Evolutionary conservation across 2,888 invertebrate genomes (phyloP).

Genomic region (Zygogramma bicolorata): DNA sequence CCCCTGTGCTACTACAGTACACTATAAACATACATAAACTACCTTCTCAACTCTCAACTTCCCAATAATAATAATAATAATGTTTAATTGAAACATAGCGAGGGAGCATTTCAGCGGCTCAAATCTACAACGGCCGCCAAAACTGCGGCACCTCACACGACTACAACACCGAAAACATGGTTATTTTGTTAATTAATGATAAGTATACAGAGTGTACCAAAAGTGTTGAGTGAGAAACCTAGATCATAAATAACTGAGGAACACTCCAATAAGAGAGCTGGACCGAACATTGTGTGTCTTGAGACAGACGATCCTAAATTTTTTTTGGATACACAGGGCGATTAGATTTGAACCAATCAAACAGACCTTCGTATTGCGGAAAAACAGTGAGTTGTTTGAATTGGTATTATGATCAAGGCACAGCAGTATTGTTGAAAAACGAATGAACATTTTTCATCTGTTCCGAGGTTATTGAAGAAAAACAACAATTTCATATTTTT

Average conservation of each 20-base stretch:
- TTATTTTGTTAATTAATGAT: slow-evolving; percentile 58
- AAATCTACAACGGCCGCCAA: slow-evolving; percentile 49
- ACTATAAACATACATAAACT: slow-evolving; percentile 68
- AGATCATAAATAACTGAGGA: background rate
- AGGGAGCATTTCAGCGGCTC: slow-evolving; percentile 64
- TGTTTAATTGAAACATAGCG: slow-evolving; percentile 65
- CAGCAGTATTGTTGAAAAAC: too few species aligned
- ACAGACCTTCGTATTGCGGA: too few species aligned
- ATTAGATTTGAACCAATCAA: too few species aligned
- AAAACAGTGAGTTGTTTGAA: too few species aligned
- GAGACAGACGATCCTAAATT: too few species aligned
- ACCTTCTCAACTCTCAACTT: slow-evolving; percentile 66
- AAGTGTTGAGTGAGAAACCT: background rate
- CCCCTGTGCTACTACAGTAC: slow-evolving; percentile 65
- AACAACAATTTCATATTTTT: too few species aligned
- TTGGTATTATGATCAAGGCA: too few species aligned
- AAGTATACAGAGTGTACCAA: slow-evolving; percentile 34
- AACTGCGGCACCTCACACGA: slow-evolving; percentile 55
- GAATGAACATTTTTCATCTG: too few species aligned
- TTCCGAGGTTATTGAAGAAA: too few species aligned
- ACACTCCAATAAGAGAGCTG: background rate
- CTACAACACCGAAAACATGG: slow-evolving; percentile 65
- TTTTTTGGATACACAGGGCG: too few species aligned
- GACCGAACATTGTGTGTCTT: too few species aligned
- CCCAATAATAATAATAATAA: slow-evolving; percentile 60